Base-by-base conservation (phyloP, 1,140 invertebrate species). In the Augochlora pura region DNA sequence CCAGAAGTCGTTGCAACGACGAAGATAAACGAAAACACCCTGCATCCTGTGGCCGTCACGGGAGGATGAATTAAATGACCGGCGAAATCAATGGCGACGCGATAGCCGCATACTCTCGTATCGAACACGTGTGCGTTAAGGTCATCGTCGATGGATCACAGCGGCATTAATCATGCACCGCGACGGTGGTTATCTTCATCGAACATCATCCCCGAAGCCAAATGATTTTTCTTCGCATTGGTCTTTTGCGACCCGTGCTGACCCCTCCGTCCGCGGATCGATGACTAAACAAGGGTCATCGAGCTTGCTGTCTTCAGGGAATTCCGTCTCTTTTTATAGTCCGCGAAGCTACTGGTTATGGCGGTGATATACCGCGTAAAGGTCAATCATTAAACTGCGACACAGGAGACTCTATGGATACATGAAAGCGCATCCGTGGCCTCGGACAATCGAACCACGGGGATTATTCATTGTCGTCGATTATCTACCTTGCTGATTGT, bases 201-300 rank as follows among this genome's bases (percentile, higher is more conserved):
- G 25, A 32, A 14, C 12, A 46, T 62, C 60, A 27, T 25, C 12
- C 25, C 18, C 38, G 14, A 21, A 16, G 6, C 46, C 25, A 25
- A 32, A 32, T 4, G 32, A n/a, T n/a, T 32, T 32, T 32, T 32
- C 32, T 32, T 4, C 32, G 32, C 32, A 4, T n/a, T n/a, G n/a
- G n/a, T n/a, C n/a, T n/a, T n/a, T n/a, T 14, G 32, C 49, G 14
- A 42, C 4, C 49, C 49, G 6, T n/a, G n/a, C n/a, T n/a, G 21
- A 23, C 8, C 54, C 54, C 2, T 57, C 21, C 21, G n/a, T n/a
- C 18, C 54, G 21, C n/a, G 54, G n/a, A 57, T 7, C 14, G 66
- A 70, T 39, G 27, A 38, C 39, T 49, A 70, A 69, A 46, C 7
- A 7, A 46, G 57, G 57, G 39, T 77, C 66, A 49, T 77, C 54